Evolutionary conservation across 2,797 vertebrate species (phyloP), one percentile per base, ranked within the genome.

Genomic region (Anniella stebbinsi): DNA sequence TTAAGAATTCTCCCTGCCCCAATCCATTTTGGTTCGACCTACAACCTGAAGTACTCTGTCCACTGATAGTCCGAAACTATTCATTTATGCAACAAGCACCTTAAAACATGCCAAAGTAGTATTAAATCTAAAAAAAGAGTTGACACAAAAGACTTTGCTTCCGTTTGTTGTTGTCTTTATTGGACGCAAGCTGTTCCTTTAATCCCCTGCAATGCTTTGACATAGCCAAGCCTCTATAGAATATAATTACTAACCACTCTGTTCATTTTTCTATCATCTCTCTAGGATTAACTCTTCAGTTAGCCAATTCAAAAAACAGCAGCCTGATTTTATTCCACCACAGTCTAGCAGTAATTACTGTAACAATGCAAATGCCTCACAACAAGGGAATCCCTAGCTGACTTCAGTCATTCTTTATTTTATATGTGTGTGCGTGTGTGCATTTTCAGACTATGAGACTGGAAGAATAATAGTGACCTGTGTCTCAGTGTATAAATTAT

Each of bases 401-500:
- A 95, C 81, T 92, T 88, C 89, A 89, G 94, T 90, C 95, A 94
- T 95, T 94, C 85, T 96, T 87, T 95, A 93, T 88, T 94, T 96
- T 95, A 94, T 95, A 95, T 95, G 87, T 96, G 51, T 66, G 80
- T 82, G 57, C 36, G 80, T 66, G 80, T 9, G 78, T 80, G 66
- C 28, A 30, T 73, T 95, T 95, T 95, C 92, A 93, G 97, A 97
- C 96, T 95, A 96, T 97, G 97, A 97, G 97, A 95, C 95, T 94
- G 89, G 93, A 95, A 94, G 88, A 93, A 10, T 92, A 91, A 91
- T 83, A 80, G 30, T 86, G 33, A 94, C 94, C 72, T 90, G 90
- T 87, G 95, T 96, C 97, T 97, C 97, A 94, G 97, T 96, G 96
- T 95, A 95, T 98, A 98, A 98, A 97, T 98, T 97, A 98, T 98